Evolutionary conservation across 2,888 invertebrate genomes (phyloP), one percentile per base, ranked within the genome.

Genomic region (Papilio elwesi): DNA sequence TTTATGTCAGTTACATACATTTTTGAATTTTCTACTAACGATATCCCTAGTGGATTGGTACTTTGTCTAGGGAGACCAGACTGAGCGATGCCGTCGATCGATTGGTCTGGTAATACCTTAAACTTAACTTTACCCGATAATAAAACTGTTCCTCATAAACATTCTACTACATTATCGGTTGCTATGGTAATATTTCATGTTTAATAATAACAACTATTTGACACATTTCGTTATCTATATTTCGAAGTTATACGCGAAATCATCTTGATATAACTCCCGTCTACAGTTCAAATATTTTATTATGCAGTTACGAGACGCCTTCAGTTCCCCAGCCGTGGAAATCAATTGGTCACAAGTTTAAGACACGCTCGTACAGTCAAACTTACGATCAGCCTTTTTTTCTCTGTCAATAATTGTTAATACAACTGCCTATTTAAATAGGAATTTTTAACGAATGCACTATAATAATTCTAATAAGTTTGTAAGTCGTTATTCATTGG

Each of bases 261-360:
- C 36, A 57, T 59, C 36, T n/a, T 9, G 8, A 8, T 57, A 38
- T 57, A 59, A 59, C 38, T 38, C n/a, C 59, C 26, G 9, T 59
- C 38, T 55, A 38, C 38, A 59, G n/a, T 38, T 26, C 8, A 38
- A 36, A 57, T 57, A 36, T 57, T 53, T 53, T 55, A 55, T 59
- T 36, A 6, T 57, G 36, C 43, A 26, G 43, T 9, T 43, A 59
- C n/a, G 59, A 38, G 13, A 36, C 43, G 59, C 36, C 53, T 36
- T 53, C 63, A 48, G 57, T 47, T 26, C 1, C 43, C n/a, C 16
- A 26, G n/a, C 48, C 68, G 72, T 64, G n/a, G 49, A 43, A 72
- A 72, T 68, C 72, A 72, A 72, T 72, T 72, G 72, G 72, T 68
- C 68, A 72, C 68, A 68, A 68, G 15, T 49, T 26, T 52, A 66